A percentile compares a stretch with the other conserved stretches of the same genome.
Evolutionary conservation across 2,888 invertebrate genomes (phyloP).

Genomic region (Leptopilina myrica): DNA sequence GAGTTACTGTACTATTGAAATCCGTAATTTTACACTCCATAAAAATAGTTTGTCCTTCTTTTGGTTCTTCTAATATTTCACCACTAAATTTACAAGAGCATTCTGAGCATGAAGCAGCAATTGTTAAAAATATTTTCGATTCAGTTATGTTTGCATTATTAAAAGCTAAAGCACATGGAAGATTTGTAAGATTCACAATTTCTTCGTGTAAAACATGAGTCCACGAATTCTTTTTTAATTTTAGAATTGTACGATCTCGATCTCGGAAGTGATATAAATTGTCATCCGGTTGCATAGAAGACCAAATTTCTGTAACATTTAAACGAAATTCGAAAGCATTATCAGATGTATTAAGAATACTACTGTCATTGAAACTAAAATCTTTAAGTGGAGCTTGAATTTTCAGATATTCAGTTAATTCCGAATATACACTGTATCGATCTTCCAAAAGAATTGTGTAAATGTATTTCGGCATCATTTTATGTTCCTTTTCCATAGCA

Average conservation of each 20-base stretch:
- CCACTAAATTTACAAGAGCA: not conserved
- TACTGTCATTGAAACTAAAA: not conserved
- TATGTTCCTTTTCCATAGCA: not conserved
- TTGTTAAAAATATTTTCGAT: not conserved
- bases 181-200: not conserved
- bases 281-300: not conserved
- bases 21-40: not conserved
- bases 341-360: not conserved
- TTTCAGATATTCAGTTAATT: constrained; percentile 3
- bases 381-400: not conserved
- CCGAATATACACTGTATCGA: constrained; percentile 7
- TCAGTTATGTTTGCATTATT: not conserved
- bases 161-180: not conserved
- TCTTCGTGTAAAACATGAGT: not conserved
- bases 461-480: constrained; percentile 10
- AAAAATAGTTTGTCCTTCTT: not conserved
- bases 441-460: not conserved
- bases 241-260: not conserved
- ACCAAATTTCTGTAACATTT: constrained; percentile 5
- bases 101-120: not conserved
- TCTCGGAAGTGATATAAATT: not conserved
- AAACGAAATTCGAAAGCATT: not conserved
- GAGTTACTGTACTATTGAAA: not conserved
- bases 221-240: not conserved
- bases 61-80: not conserved